Conservation (phyloP, 2,797 vertebrate species). For the Micrastur ruficollis region DNA sequence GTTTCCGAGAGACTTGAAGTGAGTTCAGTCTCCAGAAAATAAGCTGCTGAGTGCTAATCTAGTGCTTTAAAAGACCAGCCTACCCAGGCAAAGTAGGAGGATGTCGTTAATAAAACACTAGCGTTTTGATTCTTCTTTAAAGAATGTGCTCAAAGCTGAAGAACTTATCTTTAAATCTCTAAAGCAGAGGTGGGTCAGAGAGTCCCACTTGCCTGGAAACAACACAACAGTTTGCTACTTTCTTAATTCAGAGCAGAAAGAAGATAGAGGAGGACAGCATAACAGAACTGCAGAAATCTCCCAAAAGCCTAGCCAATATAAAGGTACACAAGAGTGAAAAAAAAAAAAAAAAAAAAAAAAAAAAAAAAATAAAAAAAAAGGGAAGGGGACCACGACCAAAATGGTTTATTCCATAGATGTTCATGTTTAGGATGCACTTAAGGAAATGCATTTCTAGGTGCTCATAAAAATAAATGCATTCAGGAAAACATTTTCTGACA, state of each 20-base stretch:
- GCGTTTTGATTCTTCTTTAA: conserved; percentile 1
- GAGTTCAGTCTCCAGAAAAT: conserved; percentile 1
- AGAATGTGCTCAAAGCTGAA: background rate
- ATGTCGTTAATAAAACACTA: conserved; percentile 46
- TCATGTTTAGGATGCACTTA: background rate
- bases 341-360: background rate
- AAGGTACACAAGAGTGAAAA: background rate
- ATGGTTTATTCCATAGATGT: background rate
- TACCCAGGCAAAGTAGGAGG: conserved; percentile 31
- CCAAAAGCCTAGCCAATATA: background rate
- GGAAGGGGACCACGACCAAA: too few relatives aligned
- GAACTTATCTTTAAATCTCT: background rate
- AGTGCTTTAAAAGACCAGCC: background rate
- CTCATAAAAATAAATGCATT: background rate
- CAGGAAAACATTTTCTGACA: background rate
- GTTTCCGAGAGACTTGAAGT: background rate
- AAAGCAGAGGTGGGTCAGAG: background rate
- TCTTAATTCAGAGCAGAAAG: background rate
- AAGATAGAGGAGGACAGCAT: background rate
- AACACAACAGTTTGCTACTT: background rate
- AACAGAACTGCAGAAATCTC: background rate
- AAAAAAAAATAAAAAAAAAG: too few relatives aligned
- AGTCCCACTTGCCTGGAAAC: background rate
- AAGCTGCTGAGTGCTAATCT: background rate
- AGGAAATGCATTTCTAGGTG: background rate